phyloP scores from a whole-genome alignment of 2,888 invertebrate genomes.

The Rotaria magnacalcarata region DNA sequence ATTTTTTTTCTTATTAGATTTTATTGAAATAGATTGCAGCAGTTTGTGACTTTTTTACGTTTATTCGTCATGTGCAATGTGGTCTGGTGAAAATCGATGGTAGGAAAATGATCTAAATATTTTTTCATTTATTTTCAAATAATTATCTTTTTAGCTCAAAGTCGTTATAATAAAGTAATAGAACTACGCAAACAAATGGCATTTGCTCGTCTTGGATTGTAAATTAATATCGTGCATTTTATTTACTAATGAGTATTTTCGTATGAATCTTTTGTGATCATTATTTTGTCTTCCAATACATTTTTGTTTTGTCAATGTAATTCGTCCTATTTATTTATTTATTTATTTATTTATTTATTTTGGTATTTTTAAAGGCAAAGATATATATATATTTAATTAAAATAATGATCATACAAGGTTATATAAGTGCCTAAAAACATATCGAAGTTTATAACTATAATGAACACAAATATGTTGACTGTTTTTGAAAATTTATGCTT shows the following conservation, averaged over 20 bases:
- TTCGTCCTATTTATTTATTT: too few relatives aligned
- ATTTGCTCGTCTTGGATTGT: conserved; percentile 67
- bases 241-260: background rate
- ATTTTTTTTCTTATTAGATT: background rate
- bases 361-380: too few relatives aligned
- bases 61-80: conserved; percentile 72
- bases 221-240: background rate
- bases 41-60: conserved; percentile 76
- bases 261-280: background rate
- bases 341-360: too few relatives aligned
- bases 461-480: too few relatives aligned
- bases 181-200: conserved; percentile 71
- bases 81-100: conserved; percentile 74
- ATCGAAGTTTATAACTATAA: too few relatives aligned
- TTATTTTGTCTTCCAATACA: background rate
- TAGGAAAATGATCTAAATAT: conserved; percentile 54
- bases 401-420: too few relatives aligned
- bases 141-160: conserved; percentile 64
- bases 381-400: too few relatives aligned
- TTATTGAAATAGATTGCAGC: conserved; percentile 67
- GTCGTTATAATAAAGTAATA: conserved; percentile 72
- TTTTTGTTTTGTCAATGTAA: background rate
- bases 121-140: background rate
- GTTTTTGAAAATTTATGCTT: too few relatives aligned
- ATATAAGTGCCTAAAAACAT: too few relatives aligned